phyloP scores from a whole-genome alignment of 2,113 vertebrate genomes.

The Lepus europaeus region DNA sequence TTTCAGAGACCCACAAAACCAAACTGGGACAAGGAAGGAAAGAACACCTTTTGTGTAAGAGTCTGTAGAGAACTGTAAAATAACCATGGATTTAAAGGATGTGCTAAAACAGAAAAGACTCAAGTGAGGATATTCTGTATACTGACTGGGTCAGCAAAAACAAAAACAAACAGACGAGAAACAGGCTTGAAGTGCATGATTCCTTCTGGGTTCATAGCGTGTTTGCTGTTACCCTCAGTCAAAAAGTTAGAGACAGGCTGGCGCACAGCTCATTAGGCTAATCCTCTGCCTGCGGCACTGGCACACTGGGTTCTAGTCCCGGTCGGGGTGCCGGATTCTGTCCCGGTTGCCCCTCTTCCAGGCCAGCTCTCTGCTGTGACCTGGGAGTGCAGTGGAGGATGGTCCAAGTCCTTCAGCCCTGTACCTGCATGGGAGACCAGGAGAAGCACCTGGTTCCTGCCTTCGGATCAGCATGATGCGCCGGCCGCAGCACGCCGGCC shows the following conservation, averaged over 20 bases:
- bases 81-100: not conserved
- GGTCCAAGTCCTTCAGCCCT: no score
- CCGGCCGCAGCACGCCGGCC: no score
- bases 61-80: not conserved
- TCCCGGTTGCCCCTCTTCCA: no score
- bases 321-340: no score
- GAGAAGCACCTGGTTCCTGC: no score
- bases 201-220: not conserved
- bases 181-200: not conserved
- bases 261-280: no score
- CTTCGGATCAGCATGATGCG: no score
- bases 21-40: not conserved
- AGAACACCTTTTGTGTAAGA: not conserved
- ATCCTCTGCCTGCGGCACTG: no score
- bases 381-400: no score
- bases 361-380: no score
- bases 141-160: not conserved
- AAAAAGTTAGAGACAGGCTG: not conserved
- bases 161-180: not conserved
- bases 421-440: no score
- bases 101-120: not conserved
- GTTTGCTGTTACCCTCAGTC: not conserved
- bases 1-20: conserved; percentile 39
- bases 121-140: not conserved
- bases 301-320: no score